Conservation (phyloP, 2,888 invertebrate genomes). For the Acanthosoma haemorrhoidale region DNA sequence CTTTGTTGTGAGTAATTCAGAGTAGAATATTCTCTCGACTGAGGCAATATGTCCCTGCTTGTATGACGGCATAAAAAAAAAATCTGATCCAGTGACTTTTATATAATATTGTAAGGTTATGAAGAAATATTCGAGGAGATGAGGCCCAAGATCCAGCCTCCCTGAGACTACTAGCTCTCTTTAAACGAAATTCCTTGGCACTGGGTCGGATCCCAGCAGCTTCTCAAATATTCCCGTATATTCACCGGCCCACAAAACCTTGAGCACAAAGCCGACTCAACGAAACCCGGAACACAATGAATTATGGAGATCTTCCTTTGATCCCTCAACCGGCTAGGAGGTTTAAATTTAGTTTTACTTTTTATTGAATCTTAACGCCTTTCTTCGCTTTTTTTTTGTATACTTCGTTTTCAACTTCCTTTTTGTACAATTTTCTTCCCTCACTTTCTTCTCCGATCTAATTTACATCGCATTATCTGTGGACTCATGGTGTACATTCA, state of each 20-base stretch:
- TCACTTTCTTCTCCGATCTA: too few species aligned
- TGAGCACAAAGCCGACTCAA: neutral
- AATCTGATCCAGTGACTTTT: too few species aligned
- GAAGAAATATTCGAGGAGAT: neutral
- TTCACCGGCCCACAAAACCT: conserved; percentile 3
- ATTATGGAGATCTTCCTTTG: conserved; percentile 7
- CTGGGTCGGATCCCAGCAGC: too few species aligned
- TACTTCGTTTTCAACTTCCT: neutral
- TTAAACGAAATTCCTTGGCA: neutral
- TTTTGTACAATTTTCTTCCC: neutral
- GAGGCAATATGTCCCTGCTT: too few species aligned
- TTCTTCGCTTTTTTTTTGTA: neutral
- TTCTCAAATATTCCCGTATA: conserved; percentile 2
- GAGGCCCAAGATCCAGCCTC: neutral
- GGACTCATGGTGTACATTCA: too few species aligned
- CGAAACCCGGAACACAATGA: conserved; percentile 10
- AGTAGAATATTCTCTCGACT: too few species aligned
- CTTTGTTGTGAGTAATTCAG: too few species aligned
- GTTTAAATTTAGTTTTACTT: conserved; percentile 10
- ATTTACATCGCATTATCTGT: too few species aligned
- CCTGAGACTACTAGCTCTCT: neutral
- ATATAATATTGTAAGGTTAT: neutral
- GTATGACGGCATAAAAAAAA: too few species aligned
- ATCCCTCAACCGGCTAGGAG: conserved; percentile 1
- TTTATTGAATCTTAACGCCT: neutral